phyloP scores from a whole-genome alignment of 2,113 vertebrate genomes.

The Pelobates fuscus region DNA sequence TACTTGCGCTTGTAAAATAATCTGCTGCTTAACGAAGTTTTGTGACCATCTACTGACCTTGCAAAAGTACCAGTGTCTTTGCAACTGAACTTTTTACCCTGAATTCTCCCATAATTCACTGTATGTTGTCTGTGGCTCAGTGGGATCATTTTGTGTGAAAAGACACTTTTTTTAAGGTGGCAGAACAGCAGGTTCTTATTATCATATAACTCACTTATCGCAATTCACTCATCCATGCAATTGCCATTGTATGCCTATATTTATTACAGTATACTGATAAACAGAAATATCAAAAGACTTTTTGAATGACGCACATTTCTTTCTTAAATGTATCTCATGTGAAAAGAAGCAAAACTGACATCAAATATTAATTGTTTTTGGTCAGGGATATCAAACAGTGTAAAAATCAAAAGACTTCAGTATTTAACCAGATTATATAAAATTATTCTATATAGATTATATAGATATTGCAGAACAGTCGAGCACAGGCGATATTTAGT shows the following conservation, averaged over 20 bases:
- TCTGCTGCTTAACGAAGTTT: too few species aligned
- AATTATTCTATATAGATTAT: too few species aligned
- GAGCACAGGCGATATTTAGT: too few species aligned
- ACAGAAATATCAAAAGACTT: background rate
- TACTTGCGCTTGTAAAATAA: too few species aligned
- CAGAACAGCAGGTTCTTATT: conserved; percentile 50
- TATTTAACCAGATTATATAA: too few species aligned
- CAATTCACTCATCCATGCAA: conserved; percentile 17
- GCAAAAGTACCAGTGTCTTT: conserved; percentile 4
- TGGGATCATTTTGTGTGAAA: conserved; percentile 55
- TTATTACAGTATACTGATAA: background rate
- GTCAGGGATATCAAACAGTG: too few species aligned
- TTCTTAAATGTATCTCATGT: too few species aligned
- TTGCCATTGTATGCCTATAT: background rate
- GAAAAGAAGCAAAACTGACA: too few species aligned
- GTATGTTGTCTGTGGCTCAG: conserved; percentile 51
- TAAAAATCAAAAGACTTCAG: too few species aligned
- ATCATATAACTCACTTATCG: conserved; percentile 25
- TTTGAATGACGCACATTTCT: too few species aligned
- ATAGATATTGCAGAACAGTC: too few species aligned
- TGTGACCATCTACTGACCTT: conserved; percentile 42
- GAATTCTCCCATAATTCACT: conserved; percentile 52
- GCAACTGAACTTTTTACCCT: conserved; percentile 59
- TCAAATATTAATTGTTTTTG: too few species aligned
- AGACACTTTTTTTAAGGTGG: conserved; percentile 53